phyloP scores from a whole-genome alignment of 2,797 vertebrate genomes.

The Acipenser oxyrinchus region DNA sequence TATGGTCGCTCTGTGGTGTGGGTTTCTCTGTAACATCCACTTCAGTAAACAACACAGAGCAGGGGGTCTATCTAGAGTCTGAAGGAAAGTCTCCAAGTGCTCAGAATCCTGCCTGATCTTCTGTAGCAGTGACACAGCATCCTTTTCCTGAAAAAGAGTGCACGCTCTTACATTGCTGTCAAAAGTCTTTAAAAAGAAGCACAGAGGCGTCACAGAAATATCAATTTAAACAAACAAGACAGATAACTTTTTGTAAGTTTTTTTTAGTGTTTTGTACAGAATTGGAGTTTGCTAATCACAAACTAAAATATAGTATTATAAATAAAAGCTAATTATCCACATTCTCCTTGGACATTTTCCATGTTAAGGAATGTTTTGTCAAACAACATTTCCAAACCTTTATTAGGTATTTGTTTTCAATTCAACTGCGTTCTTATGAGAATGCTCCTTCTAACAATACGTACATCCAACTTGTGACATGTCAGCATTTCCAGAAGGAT shows the following conservation, averaged over 20 bases:
- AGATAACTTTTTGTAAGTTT: neutral
- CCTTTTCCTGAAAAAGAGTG: slow-evolving; percentile 8
- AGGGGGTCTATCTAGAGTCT: slow-evolving; percentile 1
- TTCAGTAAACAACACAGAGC: slow-evolving; percentile 33
- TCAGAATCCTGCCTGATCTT: slow-evolving; percentile 24
- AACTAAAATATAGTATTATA: too few species aligned
- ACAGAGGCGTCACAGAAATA: neutral
- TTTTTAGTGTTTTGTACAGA: too few species aligned
- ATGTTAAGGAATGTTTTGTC: too few species aligned
- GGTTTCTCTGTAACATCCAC: slow-evolving; percentile 43
- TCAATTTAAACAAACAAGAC: neutral
- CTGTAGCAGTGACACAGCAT: slow-evolving; percentile 32
- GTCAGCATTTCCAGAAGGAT: slow-evolving; percentile 55
- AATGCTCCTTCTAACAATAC: neutral
- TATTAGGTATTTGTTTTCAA: too few species aligned
- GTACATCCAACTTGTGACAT: slow-evolving; percentile 45
- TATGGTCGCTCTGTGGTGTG: slow-evolving; percentile 34
- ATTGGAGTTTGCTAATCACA: too few species aligned
- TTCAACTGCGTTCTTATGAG: too few species aligned
- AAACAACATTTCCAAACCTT: too few species aligned
- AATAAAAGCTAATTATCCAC: too few species aligned
- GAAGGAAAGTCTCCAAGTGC: slow-evolving; percentile 22
- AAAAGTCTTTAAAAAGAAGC: neutral
- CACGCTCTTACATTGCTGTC: neutral
- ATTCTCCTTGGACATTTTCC: too few species aligned